Base-by-base conservation (phyloP, 1,140 invertebrate genomes). In the Propsilocerus akamusi region DNA sequence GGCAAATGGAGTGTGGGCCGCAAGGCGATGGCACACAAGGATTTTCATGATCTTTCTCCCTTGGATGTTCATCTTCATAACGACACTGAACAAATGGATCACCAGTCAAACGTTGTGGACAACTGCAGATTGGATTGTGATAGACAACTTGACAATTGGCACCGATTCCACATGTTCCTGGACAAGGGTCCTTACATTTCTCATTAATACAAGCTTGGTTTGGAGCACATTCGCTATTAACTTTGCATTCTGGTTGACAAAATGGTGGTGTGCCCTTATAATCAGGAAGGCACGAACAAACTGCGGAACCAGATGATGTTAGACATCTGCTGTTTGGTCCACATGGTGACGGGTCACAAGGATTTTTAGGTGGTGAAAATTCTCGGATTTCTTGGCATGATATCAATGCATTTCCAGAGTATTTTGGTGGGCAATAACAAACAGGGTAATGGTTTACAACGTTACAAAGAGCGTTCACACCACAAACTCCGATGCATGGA, bases 1-100 rank as follows among this genome's bases (percentile, higher is more conserved):
- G 80, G 61, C 86, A 91, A 26, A 86, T 74, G 0, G 86, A 89
- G 66, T 88, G 86, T 11, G 83, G 78, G 48, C 86, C 86, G 67
- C 86, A 91, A 11, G 85, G 84, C 41, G 82, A 84, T 26, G 83
- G 82, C 34, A 73, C 62, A 60, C 87, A 92, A 22, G 84, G 82
- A 66, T 83, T 77, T 55, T 68, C 60, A 11, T 68, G 61, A 34
- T 51, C 41, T 14, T 30, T 55, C 12, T 67, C 62, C 32, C 64
- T 64, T 54, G 59, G 59, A 32, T 67, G 63, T 50, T 66, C 59
- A 57, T 57, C 63, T 26, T 69, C 62, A 32, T 61, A 62, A 47
- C 72, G 70, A 57, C 88, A 91, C 37, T 73, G 76, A 14, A 77
- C 71, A 57, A 87, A 88, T 25, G 86, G 85, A 77, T 91, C 82